Evolutionary conservation across 2,113 vertebrate species (phyloP).

Genomic region (Bothrops jararaca): DNA sequence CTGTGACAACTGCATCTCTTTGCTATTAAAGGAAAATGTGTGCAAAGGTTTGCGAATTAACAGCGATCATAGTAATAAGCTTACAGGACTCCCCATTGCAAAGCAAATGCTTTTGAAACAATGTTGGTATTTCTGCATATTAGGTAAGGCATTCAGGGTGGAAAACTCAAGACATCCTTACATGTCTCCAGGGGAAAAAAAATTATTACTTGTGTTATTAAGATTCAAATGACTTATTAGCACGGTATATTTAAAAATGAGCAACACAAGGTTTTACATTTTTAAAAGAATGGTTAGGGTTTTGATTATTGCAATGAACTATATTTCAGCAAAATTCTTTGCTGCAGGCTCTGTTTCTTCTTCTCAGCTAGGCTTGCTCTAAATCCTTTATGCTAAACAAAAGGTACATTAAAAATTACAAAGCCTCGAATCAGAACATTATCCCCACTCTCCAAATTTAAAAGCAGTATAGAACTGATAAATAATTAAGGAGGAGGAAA

Average conservation of each 20-base stretch:
- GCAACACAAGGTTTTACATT: not conserved
- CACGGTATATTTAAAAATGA: not conserved
- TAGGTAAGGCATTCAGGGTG: not conserved
- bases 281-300: not conserved
- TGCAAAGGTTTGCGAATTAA: not conserved
- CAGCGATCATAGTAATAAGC: not conserved
- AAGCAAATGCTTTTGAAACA: not conserved
- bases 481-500: slow-evolving; percentile 25
- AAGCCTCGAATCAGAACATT: not conserved
- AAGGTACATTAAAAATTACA: slow-evolving; percentile 28
- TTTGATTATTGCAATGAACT: not conserved
- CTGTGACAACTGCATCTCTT: not conserved
- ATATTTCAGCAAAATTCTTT: slow-evolving; percentile 25
- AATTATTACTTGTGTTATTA: not conserved
- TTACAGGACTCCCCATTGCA: not conserved
- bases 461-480: not conserved
- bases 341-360: slow-evolving; percentile 71
- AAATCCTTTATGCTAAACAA: slow-evolving; percentile 35
- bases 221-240: not conserved
- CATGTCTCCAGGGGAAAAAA: not conserved
- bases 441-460: slow-evolving; percentile 2
- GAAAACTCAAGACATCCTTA: not conserved
- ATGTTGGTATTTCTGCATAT: not conserved
- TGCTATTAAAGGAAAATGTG: not conserved
- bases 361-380: slow-evolving; percentile 48